Evolutionary conservation across 2,888 invertebrate species (phyloP), one percentile per base, ranked within the genome.

Genomic region (Phaedon cochleariae): DNA sequence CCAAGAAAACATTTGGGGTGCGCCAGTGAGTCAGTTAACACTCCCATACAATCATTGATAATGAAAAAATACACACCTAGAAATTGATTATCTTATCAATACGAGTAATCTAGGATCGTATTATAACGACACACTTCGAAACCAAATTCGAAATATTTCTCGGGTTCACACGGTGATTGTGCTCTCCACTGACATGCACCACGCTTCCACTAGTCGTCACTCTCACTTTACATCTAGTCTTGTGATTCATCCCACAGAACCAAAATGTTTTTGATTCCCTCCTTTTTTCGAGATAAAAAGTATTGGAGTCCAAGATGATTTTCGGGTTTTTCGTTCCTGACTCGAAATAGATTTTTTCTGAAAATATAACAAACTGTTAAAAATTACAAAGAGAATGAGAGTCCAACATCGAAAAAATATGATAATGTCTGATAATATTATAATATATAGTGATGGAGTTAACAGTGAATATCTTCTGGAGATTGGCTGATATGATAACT

Each of bases 291-390:
- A 76, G 60, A 45, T 68, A 67, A 58, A 72, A 77, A 53, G 73
- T 70, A 59, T 74, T 63, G 18, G 65, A 60, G 55, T 76, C 72
- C 9, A 76, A 70, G 12, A 77, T 71, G 12, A 79, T 67, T 71
- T 78, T 79, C 1, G 77, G 77, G 62, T 77, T 71, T 55, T 74
- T 75, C 12, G 70, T 71, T 21, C 74, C 74, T 41, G 68, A 58
- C 46, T 68, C 69, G 29, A 76, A 74, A 59, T 72, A 75, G 37
- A 75, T 68, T 12, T 48, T 54, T 54, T 67, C 74, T 73, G 59
- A 64, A 72, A 72, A 53, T 49, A 58, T 55, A 54, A 62, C 15
- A 12, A n/a, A 7, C 15, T 15, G 6, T 41, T 15, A 15, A 41
- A 15, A 41, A 15, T 12, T 10, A 34, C 10, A 10, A 6, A 34